A percentile compares a stretch with the other conserved stretches of the same genome.
Evolutionary conservation across 2,113 vertebrate genomes (phyloP).

Genomic region (Campylomormyrus tamandua): DNA sequence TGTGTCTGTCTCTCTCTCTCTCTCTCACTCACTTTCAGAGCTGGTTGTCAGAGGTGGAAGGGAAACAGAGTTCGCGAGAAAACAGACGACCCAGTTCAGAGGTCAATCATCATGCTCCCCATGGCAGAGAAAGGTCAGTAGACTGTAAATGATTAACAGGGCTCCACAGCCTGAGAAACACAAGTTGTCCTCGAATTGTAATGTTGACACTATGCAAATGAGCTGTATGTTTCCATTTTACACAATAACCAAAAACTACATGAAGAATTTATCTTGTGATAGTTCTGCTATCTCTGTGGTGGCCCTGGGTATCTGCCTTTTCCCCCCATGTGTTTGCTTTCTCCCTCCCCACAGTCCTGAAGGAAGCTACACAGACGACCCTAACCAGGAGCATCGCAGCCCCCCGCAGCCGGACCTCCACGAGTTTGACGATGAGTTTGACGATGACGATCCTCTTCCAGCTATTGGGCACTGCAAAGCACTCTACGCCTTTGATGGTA

Average conservation of each 20-base stretch:
- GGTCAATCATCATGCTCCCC: constrained; percentile 90
- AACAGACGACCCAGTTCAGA: constrained; percentile 89
- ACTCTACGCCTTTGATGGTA: constrained; percentile 92
- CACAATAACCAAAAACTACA: neutral
- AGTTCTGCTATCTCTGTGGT: neutral
- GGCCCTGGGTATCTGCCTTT: neutral
- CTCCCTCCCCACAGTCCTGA: constrained; percentile 69
- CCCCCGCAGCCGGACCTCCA: constrained; percentile 71
- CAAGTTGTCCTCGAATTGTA: neutral
- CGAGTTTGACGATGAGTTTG: constrained; percentile 97
- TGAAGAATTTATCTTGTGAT: neutral
- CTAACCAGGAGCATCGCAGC: constrained; percentile 80
- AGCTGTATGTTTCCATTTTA: neutral
- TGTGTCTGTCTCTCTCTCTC: neutral
- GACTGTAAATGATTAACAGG: neutral
- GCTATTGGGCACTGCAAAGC: constrained; percentile 97
- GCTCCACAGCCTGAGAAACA: neutral
- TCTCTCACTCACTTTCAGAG: constrained; percentile 53
- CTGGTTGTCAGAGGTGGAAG: constrained; percentile 95
- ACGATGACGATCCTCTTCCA: constrained; percentile 91
- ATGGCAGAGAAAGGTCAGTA: constrained; percentile 88
- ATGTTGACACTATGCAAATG: neutral
- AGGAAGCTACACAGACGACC: constrained; percentile 94
- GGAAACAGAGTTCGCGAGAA: constrained; percentile 79
- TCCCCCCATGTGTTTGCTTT: neutral